Percentiles rank a stretch among this genome's conserved stretches.
These are phyloP conservation scores for Drosophila sechellia DNA, from an alignment of 1,140 invertebrate genomes.

Conservation along the genomic window DNA sequence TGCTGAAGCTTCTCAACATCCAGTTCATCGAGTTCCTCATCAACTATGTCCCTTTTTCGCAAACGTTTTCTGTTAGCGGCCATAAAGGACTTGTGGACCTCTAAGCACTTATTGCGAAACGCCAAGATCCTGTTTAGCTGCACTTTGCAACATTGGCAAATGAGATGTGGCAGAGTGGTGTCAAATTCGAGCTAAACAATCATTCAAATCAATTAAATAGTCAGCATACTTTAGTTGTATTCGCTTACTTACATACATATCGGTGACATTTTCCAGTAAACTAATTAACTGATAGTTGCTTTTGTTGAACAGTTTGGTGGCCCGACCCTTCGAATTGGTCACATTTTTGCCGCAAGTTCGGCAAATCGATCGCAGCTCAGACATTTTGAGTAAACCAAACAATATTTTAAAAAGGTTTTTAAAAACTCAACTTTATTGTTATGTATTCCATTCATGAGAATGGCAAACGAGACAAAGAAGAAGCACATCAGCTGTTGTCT, in stretches of 20 bases:
- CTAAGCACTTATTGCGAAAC: conserved; percentile 47
- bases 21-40: not conserved
- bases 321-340: not conserved
- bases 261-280: conserved; percentile 58
- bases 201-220: not conserved
- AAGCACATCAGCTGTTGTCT: not conserved
- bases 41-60: not conserved
- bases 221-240: not conserved
- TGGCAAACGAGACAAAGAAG: conserved; percentile 5
- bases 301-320: conserved; percentile 39
- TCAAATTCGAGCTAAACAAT: conserved; percentile 46
- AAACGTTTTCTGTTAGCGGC: conserved; percentile 34
- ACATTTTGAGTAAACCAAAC: conserved; percentile 22
- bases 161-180: conserved; percentile 34
- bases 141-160: conserved; percentile 45
- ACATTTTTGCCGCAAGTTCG: conserved; percentile 57
- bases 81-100: conserved; percentile 15
- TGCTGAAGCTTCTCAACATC: not conserved
- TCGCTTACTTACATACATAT: conserved; percentile 51
- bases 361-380: conserved; percentile 22
- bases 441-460: conserved; percentile 12
- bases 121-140: conserved; percentile 28
- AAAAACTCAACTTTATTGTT: not conserved
- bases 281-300: conserved; percentile 39
- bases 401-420: not conserved